A percentile compares a stretch with the other conserved stretches of the same genome.
Conservation (phyloP, 2,888 invertebrate genomes). For the Hoplodrina ambigua region DNA sequence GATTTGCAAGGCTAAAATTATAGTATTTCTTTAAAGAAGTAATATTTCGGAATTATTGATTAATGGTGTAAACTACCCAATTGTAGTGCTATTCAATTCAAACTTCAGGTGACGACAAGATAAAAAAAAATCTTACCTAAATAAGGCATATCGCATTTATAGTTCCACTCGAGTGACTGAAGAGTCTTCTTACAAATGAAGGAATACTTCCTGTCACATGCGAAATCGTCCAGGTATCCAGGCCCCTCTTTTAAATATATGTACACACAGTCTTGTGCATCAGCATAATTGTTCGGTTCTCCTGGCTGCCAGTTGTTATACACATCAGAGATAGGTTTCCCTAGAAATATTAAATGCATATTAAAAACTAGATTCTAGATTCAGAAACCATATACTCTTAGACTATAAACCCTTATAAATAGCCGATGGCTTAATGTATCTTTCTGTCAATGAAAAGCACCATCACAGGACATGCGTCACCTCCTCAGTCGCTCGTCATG, state of each 20-base stretch:
- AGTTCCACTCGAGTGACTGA: conserved; percentile 76
- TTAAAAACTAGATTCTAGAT: too few relatives aligned
- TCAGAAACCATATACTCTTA: too few relatives aligned
- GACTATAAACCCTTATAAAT: too few relatives aligned
- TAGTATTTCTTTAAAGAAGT: too few relatives aligned
- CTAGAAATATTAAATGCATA: conserved; percentile 62
- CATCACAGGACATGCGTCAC: too few relatives aligned
- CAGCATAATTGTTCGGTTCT: conserved; percentile 76
- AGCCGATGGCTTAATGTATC: too few relatives aligned
- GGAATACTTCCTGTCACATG: conserved; percentile 70
- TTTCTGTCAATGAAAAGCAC: too few relatives aligned
- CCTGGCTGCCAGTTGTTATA: conserved; percentile 76
- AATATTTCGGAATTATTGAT: too few relatives aligned
- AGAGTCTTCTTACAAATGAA: conserved; percentile 82
- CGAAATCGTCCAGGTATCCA: conserved; percentile 73
- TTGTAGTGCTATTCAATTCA: not conserved
- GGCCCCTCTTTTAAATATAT: conserved; percentile 26
- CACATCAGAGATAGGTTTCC: conserved; percentile 71
- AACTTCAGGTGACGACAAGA: not conserved
- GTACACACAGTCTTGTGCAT: conserved; percentile 74
- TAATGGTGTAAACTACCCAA: too few relatives aligned
- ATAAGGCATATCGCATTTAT: conserved; percentile 75
- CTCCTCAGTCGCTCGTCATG: too few relatives aligned
- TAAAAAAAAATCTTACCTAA: conserved; percentile 62
- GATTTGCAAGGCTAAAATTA: too few relatives aligned